These are phyloP conservation scores for Myotis lucifugus DNA, from an alignment of 2,113 vertebrate genomes.

Conservation along the genomic window DNA sequence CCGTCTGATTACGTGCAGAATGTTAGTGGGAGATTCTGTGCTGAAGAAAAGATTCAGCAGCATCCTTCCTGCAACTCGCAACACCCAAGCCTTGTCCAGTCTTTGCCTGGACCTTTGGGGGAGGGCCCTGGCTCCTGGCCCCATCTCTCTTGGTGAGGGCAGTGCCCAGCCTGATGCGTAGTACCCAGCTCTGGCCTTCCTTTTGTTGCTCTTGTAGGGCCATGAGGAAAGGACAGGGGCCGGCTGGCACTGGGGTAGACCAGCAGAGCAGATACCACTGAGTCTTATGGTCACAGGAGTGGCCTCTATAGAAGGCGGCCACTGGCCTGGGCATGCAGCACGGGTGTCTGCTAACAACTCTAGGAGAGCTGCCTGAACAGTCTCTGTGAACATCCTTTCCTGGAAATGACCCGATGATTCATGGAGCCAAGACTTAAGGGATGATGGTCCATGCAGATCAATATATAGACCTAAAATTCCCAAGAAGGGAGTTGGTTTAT, in stretches of 20 bases:
- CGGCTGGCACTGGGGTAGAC: neutral
- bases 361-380: neutral
- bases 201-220: neutral
- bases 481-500: slow-evolving; percentile 69
- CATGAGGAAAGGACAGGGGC: neutral
- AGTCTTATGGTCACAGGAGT: neutral
- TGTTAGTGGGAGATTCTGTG: neutral
- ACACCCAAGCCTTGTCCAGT: neutral
- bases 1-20: slow-evolving; percentile 1
- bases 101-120: neutral
- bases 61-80: neutral
- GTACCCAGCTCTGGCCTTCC: neutral
- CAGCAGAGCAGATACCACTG: neutral
- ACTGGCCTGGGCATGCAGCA: neutral
- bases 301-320: neutral
- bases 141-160: neutral
- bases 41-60: neutral
- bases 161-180: neutral
- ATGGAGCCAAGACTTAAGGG: slow-evolving; percentile 58
- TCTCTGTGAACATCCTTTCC: neutral
- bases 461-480: slow-evolving; percentile 70
- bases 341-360: neutral
- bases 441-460: slow-evolving; percentile 59
- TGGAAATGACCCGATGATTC: slow-evolving; percentile 68
- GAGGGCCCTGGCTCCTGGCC: neutral